Evolutionary conservation across 1,140 invertebrate species (phyloP), one percentile per base, ranked within the genome.

Genomic region (Halotydeus destructor): DNA sequence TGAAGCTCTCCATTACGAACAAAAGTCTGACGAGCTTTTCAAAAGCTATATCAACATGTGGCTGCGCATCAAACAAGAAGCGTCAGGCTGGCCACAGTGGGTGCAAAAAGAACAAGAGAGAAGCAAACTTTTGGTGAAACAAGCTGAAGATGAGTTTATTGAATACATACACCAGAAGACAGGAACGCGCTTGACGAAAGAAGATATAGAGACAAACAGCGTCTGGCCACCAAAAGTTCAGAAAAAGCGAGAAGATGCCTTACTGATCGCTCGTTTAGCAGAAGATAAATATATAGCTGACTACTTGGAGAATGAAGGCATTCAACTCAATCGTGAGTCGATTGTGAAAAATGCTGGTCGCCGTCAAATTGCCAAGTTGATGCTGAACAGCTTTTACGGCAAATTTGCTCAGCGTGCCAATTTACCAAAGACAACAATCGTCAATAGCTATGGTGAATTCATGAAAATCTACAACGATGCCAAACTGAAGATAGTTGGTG

Each of bases 341-440:
- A 60, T 63, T 32, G 40, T 27, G 27, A 48, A 53, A 36, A 64
- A 63, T 44, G 49, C 54, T 0, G 59, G 57, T 12, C 25, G 53
- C 6, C 30, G 52, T 28, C 18, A 39, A 25, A 9, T 48, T 16
- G 41, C 51, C 9, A 55, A 55, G 48, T 28, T 53, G 5, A 40
- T 40, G 28, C 36, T 50, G 8, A 52, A 52, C 41, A 37, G 26
- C 8, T 50, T 50, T 19, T 54, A 46, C 51, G 55, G 60, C 2
- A 58, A 55, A 41, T 57, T 55, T 42, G 53, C 50, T 3, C 52
- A 54, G 33, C 43, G 49, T 30, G 41, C 47, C 22, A 38, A 11
- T 44, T 60, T 21, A 28, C 5, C 12, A 4, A 9, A 40, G 21
- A 30, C 26, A 28, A 5, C n/a, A 35, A 6, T 35, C 5, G 32